Evolutionary conservation across 1,140 invertebrate species (phyloP).

Genomic region (honey bee (Apis mellifera)): Amel_HAv3.1 CM009943.2:2474501-2475000

Average conservation of each 20-base stretch:
- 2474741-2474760: constrained; percentile 79
- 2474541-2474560: constrained; percentile 69
- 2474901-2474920: background rate
- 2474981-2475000: background rate
- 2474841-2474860: background rate
- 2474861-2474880: background rate
- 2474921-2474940: no score
- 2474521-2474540: constrained; percentile 20
- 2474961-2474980: no score
- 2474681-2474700: constrained; percentile 45
- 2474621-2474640: constrained; percentile 78
- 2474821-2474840: background rate
- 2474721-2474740: constrained; percentile 71
- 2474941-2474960: no score
- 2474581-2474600: constrained; percentile 75
- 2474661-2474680: constrained; percentile 68
- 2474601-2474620: constrained; percentile 75
- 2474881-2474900: background rate
- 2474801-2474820: constrained; percentile 39
- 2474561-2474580: constrained; percentile 77
- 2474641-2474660: constrained; percentile 81
- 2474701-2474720: constrained; percentile 35
- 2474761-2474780: constrained; percentile 77
- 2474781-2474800: constrained; percentile 77
- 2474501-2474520: background rate